phyloP scores from a whole-genome alignment of 2,113 vertebrate genomes.

The Gobius niger region DNA sequence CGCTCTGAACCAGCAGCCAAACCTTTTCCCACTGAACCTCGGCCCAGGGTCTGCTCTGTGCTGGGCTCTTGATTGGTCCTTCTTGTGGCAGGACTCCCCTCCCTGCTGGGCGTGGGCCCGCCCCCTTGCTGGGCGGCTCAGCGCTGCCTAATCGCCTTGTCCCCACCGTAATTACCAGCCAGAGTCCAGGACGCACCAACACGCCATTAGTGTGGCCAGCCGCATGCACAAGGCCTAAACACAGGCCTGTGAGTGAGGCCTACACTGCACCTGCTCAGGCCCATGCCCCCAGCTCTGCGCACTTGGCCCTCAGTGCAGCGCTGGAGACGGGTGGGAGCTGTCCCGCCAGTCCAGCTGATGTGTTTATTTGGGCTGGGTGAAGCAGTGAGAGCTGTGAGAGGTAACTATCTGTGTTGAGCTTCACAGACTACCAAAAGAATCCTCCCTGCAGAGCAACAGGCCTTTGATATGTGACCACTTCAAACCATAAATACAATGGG shows the following conservation, averaged over 20 bases:
- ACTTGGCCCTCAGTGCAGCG: conserved; percentile 54
- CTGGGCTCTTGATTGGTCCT: conserved; percentile 98
- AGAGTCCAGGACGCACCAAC: conserved; percentile 71
- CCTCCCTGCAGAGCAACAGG: conserved; percentile 67
- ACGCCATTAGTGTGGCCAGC: conserved; percentile 60
- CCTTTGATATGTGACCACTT: conserved; percentile 74
- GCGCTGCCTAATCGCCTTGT: conserved; percentile 90
- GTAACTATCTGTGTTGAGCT: conserved; percentile 69
- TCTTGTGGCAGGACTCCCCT: conserved; percentile 90
- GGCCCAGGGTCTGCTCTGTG: conserved; percentile 90
- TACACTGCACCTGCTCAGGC: conserved; percentile 58
- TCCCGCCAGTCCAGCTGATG: conserved; percentile 69
- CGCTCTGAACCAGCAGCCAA: conserved; percentile 95
- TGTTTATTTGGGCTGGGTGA: conserved; percentile 73
- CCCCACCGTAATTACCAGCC: conserved; percentile 87
- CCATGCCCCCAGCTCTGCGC: conserved; percentile 58
- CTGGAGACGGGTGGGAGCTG: conserved; percentile 52
- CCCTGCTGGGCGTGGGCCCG: conserved; percentile 91
- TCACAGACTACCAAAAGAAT: conserved; percentile 57
- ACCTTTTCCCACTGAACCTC: conserved; percentile 95
- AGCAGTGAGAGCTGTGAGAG: conserved; percentile 58
- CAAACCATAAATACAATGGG: conserved; percentile 65
- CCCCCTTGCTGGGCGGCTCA: conserved; percentile 87
- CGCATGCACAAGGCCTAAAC: conserved; percentile 44
- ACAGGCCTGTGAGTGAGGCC: conserved; percentile 51